Percentiles rank a stretch among this genome's conserved stretches.
These are phyloP conservation scores for Anodontia alba DNA, from an alignment of 2,888 invertebrate genomes.

Conservation along the genomic window DNA sequence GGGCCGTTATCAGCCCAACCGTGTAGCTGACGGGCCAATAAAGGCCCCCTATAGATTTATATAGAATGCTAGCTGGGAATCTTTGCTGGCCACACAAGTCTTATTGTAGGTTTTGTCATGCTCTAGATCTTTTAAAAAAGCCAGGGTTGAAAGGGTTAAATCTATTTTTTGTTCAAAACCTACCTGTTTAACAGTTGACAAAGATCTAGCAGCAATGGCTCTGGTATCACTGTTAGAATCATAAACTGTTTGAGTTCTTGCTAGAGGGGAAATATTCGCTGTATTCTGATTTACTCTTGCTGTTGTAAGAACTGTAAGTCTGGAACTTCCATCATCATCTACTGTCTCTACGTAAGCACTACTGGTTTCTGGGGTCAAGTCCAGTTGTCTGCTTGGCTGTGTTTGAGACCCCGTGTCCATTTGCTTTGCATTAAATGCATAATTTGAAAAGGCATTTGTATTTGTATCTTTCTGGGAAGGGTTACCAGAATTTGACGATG, in stretches of 20 bases:
- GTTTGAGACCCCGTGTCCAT: background rate
- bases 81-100: no score
- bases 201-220: background rate
- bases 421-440: background rate
- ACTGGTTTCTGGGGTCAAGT: background rate
- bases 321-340: background rate
- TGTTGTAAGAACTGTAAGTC: background rate
- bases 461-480: no score
- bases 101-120: no score
- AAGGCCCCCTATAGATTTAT: no score
- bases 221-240: background rate
- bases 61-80: no score
- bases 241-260: background rate
- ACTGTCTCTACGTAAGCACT: background rate
- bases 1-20: no score
- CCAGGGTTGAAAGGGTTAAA: no score
- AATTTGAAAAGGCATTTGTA: constrained; percentile 24
- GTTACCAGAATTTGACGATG: no score
- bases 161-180: no score
- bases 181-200: constrained; percentile 17
- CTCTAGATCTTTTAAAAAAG: no score
- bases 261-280: background rate
- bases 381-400: background rate
- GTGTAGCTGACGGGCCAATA: no score
- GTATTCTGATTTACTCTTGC: background rate